Evolutionary conservation across 2,113 vertebrate genomes (phyloP), one percentile per base, ranked within the genome.

Genomic region (Paratilapia polleni): DNA sequence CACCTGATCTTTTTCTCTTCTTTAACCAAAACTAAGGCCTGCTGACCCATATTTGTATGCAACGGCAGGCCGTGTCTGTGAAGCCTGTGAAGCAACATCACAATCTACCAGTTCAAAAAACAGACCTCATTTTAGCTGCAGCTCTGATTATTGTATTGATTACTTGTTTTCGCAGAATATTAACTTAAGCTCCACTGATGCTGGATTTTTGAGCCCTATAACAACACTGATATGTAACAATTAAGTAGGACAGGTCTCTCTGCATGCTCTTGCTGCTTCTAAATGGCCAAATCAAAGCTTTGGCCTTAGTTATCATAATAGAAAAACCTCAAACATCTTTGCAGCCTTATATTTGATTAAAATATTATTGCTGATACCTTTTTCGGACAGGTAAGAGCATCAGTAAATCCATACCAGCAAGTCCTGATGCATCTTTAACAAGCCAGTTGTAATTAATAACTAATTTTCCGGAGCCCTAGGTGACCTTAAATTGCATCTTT

Each of bases 1-100:
- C 81, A 64, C 43, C 61, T 12, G 28, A 64, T 84, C 62, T 26
- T 84, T 85, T 78, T 26, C 24, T 28, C 31, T 58, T 73, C 63
- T 62, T 73, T 31, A 58, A 41, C 76, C 10, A 60, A 10, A 73
- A 66, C 61, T 0, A 2, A 76, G 43, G 4, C 56, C 78, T 61
- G 78, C 58, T 89, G 84, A 90, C 88, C 84, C 26, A 90, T 78
- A 90, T 91, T 90, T 19, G 22, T 10, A 28, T 4, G 22, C 78
- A 58, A 75, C 34, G 78, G 87, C 6, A 70, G 56, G 24, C 20
- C 26, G 9, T 49, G 47, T 49, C 6, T 49, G 15, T 31, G 28
- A 31, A 49, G 28, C 28, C 28, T 31, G 28, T 31, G 4, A 31
- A 31, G 3, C 28, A 31, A 31, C 28, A 31, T 31, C 28, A 31